A percentile compares a stretch with the other conserved stretches of the same genome.
phyloP scores from a whole-genome alignment of 2,797 vertebrate genomes.

The Mastacembelus armatus region DNA sequence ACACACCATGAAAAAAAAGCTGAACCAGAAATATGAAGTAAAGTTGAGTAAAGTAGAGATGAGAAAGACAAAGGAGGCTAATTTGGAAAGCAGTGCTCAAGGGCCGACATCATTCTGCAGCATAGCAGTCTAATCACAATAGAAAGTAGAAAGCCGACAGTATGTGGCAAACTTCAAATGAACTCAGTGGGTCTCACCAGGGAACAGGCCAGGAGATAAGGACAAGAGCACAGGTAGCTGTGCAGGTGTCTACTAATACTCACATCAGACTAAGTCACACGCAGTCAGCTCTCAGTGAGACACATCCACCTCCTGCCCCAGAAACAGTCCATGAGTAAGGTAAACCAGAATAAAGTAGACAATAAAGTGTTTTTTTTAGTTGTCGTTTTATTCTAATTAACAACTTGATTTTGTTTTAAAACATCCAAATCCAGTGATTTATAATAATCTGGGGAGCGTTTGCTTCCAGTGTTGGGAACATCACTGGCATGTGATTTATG shows the following conservation, averaged over 20 bases:
- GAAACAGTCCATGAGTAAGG: neutral
- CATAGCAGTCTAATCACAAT: constrained; percentile 52
- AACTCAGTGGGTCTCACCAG: constrained; percentile 45
- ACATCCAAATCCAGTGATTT: neutral
- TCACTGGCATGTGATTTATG: neutral
- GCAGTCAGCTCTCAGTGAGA: constrained; percentile 17
- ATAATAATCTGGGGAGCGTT: neutral
- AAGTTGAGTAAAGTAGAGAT: constrained; percentile 8
- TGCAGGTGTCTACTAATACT: constrained; percentile 37
- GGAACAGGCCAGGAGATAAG: constrained; percentile 12
- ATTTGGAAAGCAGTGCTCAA: constrained; percentile 61
- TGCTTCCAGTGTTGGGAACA: neutral
- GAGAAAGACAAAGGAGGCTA: constrained; percentile 27
- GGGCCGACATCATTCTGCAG: constrained; percentile 46
- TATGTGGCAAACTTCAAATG: constrained; percentile 58
- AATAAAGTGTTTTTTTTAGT: neutral
- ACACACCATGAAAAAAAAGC: constrained; percentile 27
- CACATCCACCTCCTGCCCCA: constrained; percentile 14
- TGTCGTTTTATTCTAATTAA: neutral
- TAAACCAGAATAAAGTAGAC: neutral
- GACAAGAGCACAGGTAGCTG: constrained; percentile 38
- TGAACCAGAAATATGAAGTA: too few relatives aligned
- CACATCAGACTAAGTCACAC: constrained; percentile 31
- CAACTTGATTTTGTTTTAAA: neutral
- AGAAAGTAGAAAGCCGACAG: constrained; percentile 42